These are phyloP conservation scores for Pluvialis apricaria DNA, from an alignment of 2,113 vertebrate genomes.

Conservation along the genomic window DNA sequence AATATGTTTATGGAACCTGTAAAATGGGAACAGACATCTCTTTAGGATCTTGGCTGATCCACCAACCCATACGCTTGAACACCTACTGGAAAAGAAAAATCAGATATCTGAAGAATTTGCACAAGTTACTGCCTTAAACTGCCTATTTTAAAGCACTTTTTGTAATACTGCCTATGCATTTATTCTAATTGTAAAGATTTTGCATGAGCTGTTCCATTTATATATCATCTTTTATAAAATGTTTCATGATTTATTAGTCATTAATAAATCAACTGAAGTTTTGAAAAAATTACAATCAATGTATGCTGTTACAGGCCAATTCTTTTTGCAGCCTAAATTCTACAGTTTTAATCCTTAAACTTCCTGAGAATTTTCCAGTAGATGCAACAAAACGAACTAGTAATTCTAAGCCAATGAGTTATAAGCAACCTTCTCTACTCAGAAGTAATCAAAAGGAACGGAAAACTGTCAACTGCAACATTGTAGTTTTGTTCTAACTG, in stretches of 20 bases:
- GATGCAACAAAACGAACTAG: background rate
- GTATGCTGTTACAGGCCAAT: background rate
- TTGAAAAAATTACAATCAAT: background rate
- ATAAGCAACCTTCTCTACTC: background rate
- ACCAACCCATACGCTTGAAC: background rate
- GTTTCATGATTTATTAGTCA: background rate
- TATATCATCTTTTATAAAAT: background rate
- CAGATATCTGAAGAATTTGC: background rate
- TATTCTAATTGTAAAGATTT: background rate
- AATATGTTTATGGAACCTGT: background rate
- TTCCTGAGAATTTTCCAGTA: background rate
- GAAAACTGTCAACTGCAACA: background rate
- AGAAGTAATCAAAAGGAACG: background rate
- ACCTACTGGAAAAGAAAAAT: background rate
- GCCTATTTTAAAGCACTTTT: background rate
- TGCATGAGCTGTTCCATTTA: background rate
- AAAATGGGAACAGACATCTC: background rate
- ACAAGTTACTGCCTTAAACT: background rate
- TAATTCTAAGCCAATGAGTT: background rate
- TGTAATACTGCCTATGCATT: background rate
- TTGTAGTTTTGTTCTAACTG: background rate
- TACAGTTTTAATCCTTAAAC: background rate
- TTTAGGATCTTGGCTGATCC: slow-evolving; percentile 3
- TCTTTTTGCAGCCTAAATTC: background rate
- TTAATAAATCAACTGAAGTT: background rate